Evolutionary conservation across 1,140 invertebrate species (phyloP), one percentile per base, ranked within the genome.

Genomic region (Fopius arisanus): DNA sequence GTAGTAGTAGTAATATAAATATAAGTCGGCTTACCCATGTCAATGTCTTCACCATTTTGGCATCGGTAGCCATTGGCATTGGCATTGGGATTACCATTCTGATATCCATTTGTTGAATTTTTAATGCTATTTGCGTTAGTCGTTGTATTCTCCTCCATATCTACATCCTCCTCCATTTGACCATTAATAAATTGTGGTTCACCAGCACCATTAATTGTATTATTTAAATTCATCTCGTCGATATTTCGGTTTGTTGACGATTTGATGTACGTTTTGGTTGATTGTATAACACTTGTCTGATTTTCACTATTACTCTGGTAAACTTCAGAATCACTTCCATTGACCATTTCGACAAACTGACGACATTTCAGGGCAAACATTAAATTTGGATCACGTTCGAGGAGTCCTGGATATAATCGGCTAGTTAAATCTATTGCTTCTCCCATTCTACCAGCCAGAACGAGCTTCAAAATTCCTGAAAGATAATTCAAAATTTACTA

Each of bases 271-370:
- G 89, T 86, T 88, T 93, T 93, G 59, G 92, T 93, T 70, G 92
- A 93, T 84, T 94, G 92, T 81, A 93, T 93, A 43, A 94, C 92
- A 72, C 92, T 93, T 43, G 92, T 92, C 86, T 93, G 92, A 84
- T 90, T 89, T 21, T 90, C 87, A 78, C 85, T 89, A 71, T 78
- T 83, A 75, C 79, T 83, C 71, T 88, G 85, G 78, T 87, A 87
- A 54, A 93, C 90, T 87, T 94, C 92, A 14, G 93, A 91, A 84
- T 96, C 94, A 51, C 93, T 92, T 66, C 94, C 94, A 84, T 95
- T 95, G 67, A 95, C 93, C 94, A 95, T 95, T 89, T 99, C 98
- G 26, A 99, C 95, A 89, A 99, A 99, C 89, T 99, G 97, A 77
- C 98, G 92, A 88, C 96, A 98, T 87, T 98, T 98, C 69, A 99